Evolutionary conservation across 2,113 vertebrate genomes (phyloP), one percentile per base, ranked within the genome.

Genomic region (Phodopus roborovskii): DNA sequence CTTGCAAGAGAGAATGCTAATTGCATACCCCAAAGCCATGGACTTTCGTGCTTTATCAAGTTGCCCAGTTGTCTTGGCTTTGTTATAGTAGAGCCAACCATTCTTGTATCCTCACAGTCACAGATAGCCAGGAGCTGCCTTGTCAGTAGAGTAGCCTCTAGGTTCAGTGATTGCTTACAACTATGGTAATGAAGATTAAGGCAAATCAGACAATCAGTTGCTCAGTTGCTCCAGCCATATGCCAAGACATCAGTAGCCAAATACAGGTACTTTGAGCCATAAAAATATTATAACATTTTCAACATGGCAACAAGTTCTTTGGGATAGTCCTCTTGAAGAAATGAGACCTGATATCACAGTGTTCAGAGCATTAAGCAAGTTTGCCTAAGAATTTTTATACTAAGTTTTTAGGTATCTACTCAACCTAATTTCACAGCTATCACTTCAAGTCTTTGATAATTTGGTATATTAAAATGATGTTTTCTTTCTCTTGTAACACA

Each of bases 401-500:
- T 3, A 12, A 60, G n/a, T 66, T 95, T 96, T 88, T 74, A 82
- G 33, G 26, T 45, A 19, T 64, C n/a, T 2, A 66, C 28, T 9
- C 19, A 48, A 0, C 3, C 7, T 28, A 83, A 60, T 66, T 74
- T 42, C 39, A 10, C 15, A 60, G 62, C 36, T 53, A 62, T 30
- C 7, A 7, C 74, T 74, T 62, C 39, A 4, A 3, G 2, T 16
- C 10, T 60, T 24, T 33, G 39, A n/a, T 86, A 45, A 70, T 68
- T 10, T 86, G 15, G 56, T 26, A n/a, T 48, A 62, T 96, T 94
- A 56, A 58, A 68, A 92, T 86, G 33, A 85, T 97, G 11, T 83
- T 48, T 71, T 97, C 10, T 96, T 90, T 7, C 68, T 92, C 1
- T 88, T 97, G 92, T 98, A 26, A 97, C 89, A 92, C 87, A 22